These are phyloP conservation scores for Hyposmocoma kahamanoa DNA, from an alignment of 1,140 invertebrate genomes.

Conservation along the genomic window DNA sequence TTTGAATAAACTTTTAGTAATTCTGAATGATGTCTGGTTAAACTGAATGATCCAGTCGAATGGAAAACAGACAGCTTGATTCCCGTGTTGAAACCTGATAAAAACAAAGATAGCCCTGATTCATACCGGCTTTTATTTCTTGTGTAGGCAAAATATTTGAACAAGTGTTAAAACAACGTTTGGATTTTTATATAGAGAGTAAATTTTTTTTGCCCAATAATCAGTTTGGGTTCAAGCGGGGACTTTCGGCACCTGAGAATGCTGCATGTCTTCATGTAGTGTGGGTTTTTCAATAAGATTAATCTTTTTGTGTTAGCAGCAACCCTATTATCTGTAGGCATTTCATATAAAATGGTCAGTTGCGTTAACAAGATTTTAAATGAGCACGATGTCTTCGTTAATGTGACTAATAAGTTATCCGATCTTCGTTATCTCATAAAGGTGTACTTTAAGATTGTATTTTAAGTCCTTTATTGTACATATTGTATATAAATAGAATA, in stretches of 20 bases:
- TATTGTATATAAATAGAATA: slow-evolving; percentile 18
- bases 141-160: slow-evolving; percentile 24
- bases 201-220: slow-evolving; percentile 15
- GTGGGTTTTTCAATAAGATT: slow-evolving; percentile 5
- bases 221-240: slow-evolving; percentile 19
- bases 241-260: slow-evolving; percentile 10
- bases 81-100: slow-evolving; percentile 12
- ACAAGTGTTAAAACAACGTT: slow-evolving; percentile 17
- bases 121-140: slow-evolving; percentile 16
- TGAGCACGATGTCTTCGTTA: slow-evolving; percentile 1
- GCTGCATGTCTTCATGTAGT: neutral
- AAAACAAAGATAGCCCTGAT: neutral
- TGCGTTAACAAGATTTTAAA: neutral
- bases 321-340: neutral
- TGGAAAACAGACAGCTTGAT: slow-evolving; percentile 9
- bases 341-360: neutral
- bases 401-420: slow-evolving; percentile 2
- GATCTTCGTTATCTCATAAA: slow-evolving; percentile 5
- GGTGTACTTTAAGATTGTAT: slow-evolving; percentile 21
- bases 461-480: slow-evolving; percentile 19
- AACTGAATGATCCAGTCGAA: neutral
- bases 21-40: slow-evolving; percentile 17
- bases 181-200: slow-evolving; percentile 19
- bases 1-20: slow-evolving; percentile 11
- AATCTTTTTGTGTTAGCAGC: neutral